phyloP scores from a whole-genome alignment of 2,797 vertebrate species.

The Peromyscus attwateri region DNA sequence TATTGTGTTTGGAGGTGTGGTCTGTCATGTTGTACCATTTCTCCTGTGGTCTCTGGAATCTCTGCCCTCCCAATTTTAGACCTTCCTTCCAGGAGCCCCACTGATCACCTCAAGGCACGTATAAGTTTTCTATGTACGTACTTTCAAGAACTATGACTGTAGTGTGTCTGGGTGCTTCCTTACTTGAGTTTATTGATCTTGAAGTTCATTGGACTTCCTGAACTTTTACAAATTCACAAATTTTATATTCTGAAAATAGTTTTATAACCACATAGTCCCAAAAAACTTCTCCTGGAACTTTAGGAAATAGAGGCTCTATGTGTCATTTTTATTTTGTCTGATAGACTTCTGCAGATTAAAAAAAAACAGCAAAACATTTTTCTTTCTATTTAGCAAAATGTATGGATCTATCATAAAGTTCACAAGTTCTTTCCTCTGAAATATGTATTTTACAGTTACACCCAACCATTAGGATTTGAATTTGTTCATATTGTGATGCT shows the following conservation, averaged over 20 bases:
- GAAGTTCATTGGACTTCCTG: too few species aligned
- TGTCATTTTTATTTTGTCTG: neutral
- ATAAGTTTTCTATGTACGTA: neutral
- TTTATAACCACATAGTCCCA: neutral
- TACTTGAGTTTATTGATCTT: neutral
- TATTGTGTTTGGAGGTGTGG: neutral
- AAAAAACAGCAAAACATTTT: too few species aligned
- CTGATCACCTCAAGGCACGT: too few species aligned
- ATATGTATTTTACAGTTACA: neutral
- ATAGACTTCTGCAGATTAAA: neutral
- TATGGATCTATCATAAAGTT: neutral
- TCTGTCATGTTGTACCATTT: neutral
- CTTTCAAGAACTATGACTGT: neutral
- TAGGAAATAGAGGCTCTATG: neutral
- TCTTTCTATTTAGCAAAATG: neutral
- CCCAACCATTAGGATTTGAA: neutral
- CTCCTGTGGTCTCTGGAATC: neutral
- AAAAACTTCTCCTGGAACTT: neutral
- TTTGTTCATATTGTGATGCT: neutral
- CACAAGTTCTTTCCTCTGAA: neutral
- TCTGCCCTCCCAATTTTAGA: rapidly evolving
- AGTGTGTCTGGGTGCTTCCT: neutral
- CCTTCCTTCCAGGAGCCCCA: neutral
- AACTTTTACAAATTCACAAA: neutral
- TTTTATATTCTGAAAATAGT: neutral